phyloP scores from a whole-genome alignment of 1,140 invertebrate species.

The Pantala flavescens region DNA sequence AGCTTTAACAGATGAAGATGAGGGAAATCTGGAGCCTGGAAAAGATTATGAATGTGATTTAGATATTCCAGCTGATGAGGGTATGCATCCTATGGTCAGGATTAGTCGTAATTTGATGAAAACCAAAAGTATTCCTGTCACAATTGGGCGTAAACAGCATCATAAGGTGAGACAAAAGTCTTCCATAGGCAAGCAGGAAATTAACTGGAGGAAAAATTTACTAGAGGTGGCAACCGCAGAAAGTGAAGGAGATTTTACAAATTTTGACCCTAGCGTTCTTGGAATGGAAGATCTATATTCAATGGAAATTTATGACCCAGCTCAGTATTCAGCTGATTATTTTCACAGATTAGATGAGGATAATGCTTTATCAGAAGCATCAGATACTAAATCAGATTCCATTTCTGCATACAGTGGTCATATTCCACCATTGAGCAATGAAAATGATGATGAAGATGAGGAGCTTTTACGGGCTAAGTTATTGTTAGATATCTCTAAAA shows the following conservation, averaged over 20 bases:
- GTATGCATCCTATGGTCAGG: neutral
- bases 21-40: neutral
- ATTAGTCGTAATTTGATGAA: neutral
- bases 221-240: neutral
- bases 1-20: neutral
- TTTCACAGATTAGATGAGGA: neutral
- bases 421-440: neutral
- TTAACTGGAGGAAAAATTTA: neutral
- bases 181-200: neutral
- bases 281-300: neutral
- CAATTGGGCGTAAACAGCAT: neutral
- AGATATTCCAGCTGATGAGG: neutral
- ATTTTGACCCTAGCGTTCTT: neutral
- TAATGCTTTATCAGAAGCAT: neutral
- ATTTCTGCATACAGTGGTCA: neutral
- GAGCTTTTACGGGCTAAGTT: conserved; percentile 32
- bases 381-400: neutral
- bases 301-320: neutral
- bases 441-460: conserved; percentile 33
- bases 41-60: no score
- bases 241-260: neutral
- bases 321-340: neutral
- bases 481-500: conserved; percentile 18
- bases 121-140: neutral
- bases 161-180: neutral